phyloP scores from a whole-genome alignment of 2,113 vertebrate genomes.

The Phalacrocorax carbo region DNA sequence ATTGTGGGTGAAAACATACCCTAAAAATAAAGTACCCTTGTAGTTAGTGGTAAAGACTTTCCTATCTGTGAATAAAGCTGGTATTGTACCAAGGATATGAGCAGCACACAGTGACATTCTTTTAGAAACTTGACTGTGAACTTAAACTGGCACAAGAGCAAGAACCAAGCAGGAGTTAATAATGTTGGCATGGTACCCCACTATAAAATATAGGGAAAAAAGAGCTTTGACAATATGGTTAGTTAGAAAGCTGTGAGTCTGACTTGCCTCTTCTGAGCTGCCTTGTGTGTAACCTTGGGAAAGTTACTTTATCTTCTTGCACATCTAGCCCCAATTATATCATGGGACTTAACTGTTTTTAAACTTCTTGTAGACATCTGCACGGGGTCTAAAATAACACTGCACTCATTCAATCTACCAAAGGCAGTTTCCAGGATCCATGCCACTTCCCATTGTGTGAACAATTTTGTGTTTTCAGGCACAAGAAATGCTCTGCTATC shows the following conservation, averaged over 20 bases:
- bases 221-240: background rate
- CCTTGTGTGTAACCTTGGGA: conserved; percentile 18
- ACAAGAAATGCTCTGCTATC: background rate
- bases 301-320: conserved; percentile 3
- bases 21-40: conserved; percentile 49
- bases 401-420: background rate
- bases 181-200: background rate
- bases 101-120: background rate
- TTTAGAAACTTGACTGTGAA: background rate
- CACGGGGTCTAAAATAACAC: background rate
- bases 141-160: background rate
- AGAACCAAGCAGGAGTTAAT: background rate
- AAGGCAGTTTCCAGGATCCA: background rate
- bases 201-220: background rate
- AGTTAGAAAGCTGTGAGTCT: background rate
- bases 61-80: conserved; percentile 6
- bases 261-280: background rate
- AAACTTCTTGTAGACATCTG: background rate
- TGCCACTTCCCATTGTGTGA: background rate
- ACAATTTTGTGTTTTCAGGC: background rate
- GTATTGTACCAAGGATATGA: background rate
- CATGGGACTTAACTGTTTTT: background rate
- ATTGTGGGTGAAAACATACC: background rate
- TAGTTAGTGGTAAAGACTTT: background rate
- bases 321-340: background rate